Conservation (phyloP, 2,113 vertebrate species). For the Uria lomvia region DNA sequence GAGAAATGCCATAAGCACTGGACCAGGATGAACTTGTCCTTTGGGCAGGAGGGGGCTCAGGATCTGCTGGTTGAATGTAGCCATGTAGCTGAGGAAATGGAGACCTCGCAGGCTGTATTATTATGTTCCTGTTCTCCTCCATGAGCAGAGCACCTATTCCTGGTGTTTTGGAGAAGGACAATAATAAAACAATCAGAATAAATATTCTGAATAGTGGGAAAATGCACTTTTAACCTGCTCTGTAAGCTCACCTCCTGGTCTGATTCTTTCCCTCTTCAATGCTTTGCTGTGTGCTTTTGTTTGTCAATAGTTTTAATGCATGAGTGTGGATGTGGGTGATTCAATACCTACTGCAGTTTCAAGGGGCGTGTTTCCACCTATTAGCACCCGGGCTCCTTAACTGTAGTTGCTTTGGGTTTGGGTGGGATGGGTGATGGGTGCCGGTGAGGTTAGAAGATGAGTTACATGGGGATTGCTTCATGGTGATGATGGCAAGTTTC, state of each 20-base stretch:
- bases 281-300: neutral
- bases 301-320: neutral
- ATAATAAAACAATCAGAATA: conserved; percentile 1
- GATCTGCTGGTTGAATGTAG: neutral
- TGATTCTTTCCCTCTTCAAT: neutral
- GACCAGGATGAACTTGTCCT: neutral
- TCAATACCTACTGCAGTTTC: neutral
- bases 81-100: neutral
- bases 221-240: conserved; percentile 17
- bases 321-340: neutral
- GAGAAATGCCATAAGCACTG: neutral
- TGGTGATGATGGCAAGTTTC: neutral
- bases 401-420: neutral
- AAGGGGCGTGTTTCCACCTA: neutral
- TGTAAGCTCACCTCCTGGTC: neutral
- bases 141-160: neutral
- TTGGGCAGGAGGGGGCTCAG: neutral
- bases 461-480: neutral
- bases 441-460: neutral
- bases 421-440: neutral
- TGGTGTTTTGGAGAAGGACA: neutral
- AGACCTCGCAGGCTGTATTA: neutral
- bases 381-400: neutral
- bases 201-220: conserved; percentile 22
- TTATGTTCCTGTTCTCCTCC: neutral